phyloP scores from a whole-genome alignment of 2,888 invertebrate genomes.

The Calameuta filiformis region DNA sequence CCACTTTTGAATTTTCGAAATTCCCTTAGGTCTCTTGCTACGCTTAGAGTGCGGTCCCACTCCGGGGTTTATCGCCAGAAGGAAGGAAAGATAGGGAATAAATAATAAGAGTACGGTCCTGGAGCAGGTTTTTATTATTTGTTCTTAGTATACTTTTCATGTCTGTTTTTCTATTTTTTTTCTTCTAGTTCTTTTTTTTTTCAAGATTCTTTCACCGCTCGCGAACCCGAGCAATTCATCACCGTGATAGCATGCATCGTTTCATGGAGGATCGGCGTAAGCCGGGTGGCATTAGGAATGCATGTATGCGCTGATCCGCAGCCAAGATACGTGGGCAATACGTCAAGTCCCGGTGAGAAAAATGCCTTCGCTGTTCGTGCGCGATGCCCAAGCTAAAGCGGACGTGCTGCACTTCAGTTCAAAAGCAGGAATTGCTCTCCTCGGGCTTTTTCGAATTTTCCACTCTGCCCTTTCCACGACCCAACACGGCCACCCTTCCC shows the following conservation, averaged over 20 bases:
- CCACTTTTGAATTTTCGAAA: too few relatives aligned
- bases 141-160: slow-evolving; percentile 19
- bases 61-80: too few relatives aligned
- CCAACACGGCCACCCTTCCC: too few relatives aligned
- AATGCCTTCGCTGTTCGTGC: slow-evolving; percentile 40
- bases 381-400: not conserved
- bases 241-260: slow-evolving; percentile 41
- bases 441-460: too few relatives aligned
- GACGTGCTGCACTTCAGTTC: too few relatives aligned
- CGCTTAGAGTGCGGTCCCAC: too few relatives aligned
- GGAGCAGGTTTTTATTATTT: too few relatives aligned
- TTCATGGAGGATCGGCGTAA: slow-evolving; percentile 28
- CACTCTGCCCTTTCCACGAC: too few relatives aligned
- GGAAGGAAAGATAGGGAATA: too few relatives aligned
- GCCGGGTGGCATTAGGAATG: slow-evolving; percentile 50
- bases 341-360: slow-evolving; percentile 51
- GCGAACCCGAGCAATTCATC: slow-evolving; percentile 50
- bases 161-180: slow-evolving; percentile 11
- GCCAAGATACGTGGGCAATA: slow-evolving; percentile 56
- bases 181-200: slow-evolving; percentile 21
- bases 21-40: too few relatives aligned
- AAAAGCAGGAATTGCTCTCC: too few relatives aligned
- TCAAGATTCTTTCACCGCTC: slow-evolving; percentile 34
- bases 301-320: slow-evolving; percentile 57
- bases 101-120: too few relatives aligned